phyloP scores from a whole-genome alignment of 2,797 vertebrate species.

The Acridotheres tristis region DNA sequence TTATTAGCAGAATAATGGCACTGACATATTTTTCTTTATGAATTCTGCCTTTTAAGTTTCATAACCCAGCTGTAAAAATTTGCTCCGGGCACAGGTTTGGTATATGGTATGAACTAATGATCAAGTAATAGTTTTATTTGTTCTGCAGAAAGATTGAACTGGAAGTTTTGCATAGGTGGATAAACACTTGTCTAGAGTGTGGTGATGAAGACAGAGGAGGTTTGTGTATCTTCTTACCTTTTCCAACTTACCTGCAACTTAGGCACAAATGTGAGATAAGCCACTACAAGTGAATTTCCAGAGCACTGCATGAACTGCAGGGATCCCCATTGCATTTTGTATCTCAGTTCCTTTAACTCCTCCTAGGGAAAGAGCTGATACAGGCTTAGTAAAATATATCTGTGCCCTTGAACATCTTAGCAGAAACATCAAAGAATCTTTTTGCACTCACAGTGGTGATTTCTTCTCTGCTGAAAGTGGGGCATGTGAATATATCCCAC shows the following conservation, averaged over 20 bases:
- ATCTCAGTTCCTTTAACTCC: neutral
- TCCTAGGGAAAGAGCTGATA: neutral
- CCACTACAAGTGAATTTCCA: neutral
- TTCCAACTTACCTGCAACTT: neutral
- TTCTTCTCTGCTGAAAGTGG: neutral
- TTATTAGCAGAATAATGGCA: neutral
- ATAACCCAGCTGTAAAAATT: neutral
- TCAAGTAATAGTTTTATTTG: neutral
- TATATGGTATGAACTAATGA: neutral
- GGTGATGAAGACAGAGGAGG: neutral
- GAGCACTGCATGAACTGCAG: neutral
- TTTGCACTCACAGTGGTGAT: accelerated
- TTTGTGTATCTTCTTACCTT: neutral
- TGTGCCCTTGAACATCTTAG: neutral
- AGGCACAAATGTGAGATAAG: neutral
- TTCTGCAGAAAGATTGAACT: neutral
- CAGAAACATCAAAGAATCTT: neutral
- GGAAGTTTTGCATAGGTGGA: neutral
- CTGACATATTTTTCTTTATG: neutral
- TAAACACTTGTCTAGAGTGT: neutral
- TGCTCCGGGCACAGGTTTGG: neutral
- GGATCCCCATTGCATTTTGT: neutral
- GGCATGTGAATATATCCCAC: neutral
- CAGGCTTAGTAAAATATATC: neutral
- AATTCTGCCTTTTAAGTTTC: constrained; percentile 10